These are phyloP conservation scores for Stomatorhinus ivindoensis DNA, from an alignment of 2,113 vertebrate genomes.

Conservation along the genomic window DNA sequence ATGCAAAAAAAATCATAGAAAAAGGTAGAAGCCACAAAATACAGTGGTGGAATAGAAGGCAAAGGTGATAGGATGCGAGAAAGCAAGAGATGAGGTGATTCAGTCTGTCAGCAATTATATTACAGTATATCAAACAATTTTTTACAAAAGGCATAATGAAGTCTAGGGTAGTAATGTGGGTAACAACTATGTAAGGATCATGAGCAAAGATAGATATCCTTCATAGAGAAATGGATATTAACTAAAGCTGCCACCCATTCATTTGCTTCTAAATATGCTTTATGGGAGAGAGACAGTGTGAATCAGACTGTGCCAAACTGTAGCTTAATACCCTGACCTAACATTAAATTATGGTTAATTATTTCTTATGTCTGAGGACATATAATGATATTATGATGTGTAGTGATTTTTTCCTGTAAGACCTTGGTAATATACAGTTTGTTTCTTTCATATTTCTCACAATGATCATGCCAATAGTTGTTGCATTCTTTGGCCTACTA, in stretches of 20 bases:
- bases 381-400: not conserved
- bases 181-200: not conserved
- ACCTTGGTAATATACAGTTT: not conserved
- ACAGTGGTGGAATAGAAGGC: not conserved
- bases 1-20: not conserved
- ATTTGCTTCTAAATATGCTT: not conserved
- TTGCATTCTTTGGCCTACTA: not conserved
- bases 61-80: not conserved
- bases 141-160: not conserved
- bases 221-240: not conserved
- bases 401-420: not conserved
- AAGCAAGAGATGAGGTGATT: not conserved
- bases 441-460: not conserved
- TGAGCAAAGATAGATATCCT: not conserved
- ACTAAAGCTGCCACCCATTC: not conserved
- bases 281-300: not conserved
- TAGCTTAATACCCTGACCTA: not conserved
- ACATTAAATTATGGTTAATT: not conserved
- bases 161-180: not conserved
- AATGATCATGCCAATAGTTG: not conserved
- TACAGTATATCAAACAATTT: not conserved
- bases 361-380: not conserved
- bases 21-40: not conserved
- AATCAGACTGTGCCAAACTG: not conserved
- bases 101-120: not conserved